Evolutionary conservation across 2,797 vertebrate species (phyloP).

Genomic region (Basileuterus tristriatus): DNA sequence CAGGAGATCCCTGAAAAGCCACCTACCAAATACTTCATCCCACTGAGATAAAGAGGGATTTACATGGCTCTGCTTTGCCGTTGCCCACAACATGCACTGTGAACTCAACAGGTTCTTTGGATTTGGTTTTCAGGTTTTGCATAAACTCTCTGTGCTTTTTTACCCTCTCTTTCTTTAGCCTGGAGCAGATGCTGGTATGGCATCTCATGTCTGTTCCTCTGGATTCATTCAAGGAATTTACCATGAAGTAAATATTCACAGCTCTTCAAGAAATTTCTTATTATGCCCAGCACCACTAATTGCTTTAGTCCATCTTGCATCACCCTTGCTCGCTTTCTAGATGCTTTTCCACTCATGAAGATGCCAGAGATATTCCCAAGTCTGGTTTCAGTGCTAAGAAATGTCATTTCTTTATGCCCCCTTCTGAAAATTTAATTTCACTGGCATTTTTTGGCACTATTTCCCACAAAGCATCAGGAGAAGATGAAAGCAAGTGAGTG

Average conservation of each 20-base stretch:
- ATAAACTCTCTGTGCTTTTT: background rate
- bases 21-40: background rate
- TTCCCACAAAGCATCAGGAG: background rate
- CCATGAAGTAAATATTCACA: background rate
- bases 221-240: background rate
- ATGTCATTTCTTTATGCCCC: background rate
- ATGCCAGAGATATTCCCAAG: background rate
- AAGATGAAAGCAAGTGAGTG: background rate
- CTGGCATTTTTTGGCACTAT: background rate
- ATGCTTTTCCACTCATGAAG: background rate
- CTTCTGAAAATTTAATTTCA: background rate
- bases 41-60: background rate
- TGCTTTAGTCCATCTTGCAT: background rate
- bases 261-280: background rate
- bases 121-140: background rate
- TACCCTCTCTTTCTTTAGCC: background rate
- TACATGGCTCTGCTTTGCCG: fast-evolving
- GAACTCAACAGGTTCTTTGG: background rate
- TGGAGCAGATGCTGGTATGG: background rate
- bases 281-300: background rate
- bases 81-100: background rate
- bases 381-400: background rate
- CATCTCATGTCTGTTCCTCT: background rate
- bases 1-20: background rate
- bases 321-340: background rate